phyloP scores from a whole-genome alignment of 2,797 vertebrate genomes.

The Natrix natrix region DNA sequence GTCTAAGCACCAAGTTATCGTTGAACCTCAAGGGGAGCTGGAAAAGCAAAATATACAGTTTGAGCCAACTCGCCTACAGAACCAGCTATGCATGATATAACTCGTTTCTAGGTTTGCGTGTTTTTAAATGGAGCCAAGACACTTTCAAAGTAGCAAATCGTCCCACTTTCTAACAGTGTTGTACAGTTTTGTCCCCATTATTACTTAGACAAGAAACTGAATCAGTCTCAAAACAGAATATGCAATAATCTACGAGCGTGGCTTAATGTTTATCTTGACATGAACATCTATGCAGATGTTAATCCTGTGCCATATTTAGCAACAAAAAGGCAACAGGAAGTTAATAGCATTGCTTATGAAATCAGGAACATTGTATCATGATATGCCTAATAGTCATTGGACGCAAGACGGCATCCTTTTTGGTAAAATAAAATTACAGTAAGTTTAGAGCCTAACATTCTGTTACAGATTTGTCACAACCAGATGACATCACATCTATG shows the following conservation, averaged over 20 bases:
- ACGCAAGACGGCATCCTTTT: not conserved
- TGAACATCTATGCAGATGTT: not conserved
- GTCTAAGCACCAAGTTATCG: slow-evolving; percentile 90
- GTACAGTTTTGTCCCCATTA: not conserved
- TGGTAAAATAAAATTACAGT: not conserved
- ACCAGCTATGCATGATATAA: not conserved
- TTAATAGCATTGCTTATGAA: not conserved
- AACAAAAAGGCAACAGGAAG: not conserved
- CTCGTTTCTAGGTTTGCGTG: not conserved
- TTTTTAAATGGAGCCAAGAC: not conserved
- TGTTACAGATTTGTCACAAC: not conserved
- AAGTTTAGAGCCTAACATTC: not conserved
- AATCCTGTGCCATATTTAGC: not conserved
- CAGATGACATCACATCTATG: not conserved
- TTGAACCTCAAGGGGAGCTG: slow-evolving; percentile 91
- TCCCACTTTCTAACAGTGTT: not conserved
- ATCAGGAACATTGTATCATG: not conserved
- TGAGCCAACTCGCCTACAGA: not conserved
- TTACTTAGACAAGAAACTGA: not conserved
- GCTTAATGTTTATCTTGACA: not conserved
- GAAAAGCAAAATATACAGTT: slow-evolving; percentile 32
- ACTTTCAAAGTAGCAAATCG: not conserved
- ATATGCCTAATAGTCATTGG: not conserved
- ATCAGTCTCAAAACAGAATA: not conserved
- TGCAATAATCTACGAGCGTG: not conserved